Conservation (phyloP, 2,113 vertebrate genomes). For the Rhinichthys klamathensis region DNA sequence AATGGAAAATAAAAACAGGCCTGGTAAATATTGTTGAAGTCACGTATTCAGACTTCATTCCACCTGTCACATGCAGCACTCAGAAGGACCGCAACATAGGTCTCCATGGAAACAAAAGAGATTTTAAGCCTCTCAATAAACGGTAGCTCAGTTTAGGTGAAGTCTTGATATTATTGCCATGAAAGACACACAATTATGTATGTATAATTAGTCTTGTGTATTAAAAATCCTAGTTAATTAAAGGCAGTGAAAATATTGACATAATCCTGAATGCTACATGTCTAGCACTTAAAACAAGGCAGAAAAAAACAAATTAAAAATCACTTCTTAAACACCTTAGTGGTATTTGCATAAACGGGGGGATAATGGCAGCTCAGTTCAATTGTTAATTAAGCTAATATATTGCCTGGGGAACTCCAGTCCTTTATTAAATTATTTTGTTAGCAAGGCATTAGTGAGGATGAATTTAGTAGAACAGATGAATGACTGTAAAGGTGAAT, state of each 20-base stretch:
- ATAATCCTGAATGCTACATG: background rate
- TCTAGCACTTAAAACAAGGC: background rate
- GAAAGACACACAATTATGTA: background rate
- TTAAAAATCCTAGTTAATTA: background rate
- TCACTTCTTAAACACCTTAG: background rate
- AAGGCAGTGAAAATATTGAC: background rate
- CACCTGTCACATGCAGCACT: constrained; percentile 2
- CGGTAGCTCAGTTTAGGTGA: background rate
- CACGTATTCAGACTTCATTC: background rate
- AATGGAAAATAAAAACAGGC: background rate
- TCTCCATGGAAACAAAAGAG: constrained; percentile 26
- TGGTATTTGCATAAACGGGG: background rate
- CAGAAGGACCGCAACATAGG: background rate
- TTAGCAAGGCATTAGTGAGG: background rate
- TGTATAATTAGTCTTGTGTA: background rate
- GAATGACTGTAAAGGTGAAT: background rate
- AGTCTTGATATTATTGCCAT: background rate
- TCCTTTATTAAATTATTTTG: background rate
- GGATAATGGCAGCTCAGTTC: background rate
- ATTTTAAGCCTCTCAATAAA: constrained; percentile 1
- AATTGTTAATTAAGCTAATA: background rate
- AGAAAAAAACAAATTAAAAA: background rate
- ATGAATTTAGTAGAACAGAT: background rate
- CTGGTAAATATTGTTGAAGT: constrained; percentile 13
- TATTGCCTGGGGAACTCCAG: background rate